Evolutionary conservation across 1,140 invertebrate species (phyloP).

Genomic region (Laupala kohalensis): DNA sequence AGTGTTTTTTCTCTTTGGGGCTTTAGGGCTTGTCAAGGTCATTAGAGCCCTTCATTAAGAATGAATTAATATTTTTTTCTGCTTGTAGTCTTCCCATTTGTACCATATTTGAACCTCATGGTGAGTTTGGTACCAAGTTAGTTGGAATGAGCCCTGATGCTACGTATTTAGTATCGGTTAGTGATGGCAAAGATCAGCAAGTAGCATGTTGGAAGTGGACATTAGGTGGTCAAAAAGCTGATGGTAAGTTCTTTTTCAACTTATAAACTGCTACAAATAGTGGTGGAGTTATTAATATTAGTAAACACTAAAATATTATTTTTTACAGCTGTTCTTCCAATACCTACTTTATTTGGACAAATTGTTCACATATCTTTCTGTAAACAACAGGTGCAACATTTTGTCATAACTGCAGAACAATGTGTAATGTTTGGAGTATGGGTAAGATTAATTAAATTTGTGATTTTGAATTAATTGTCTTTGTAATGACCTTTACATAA

Average conservation of each 20-base stretch:
- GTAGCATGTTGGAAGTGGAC: conserved; percentile 43
- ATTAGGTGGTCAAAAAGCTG: conserved; percentile 29
- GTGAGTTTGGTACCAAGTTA: conserved; percentile 24
- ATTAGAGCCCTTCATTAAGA: no score
- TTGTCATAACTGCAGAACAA: conserved; percentile 9
- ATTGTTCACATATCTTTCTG: conserved; percentile 1
- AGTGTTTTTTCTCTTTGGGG: no score
- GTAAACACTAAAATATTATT: neutral
- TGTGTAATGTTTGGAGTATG: conserved; percentile 5
- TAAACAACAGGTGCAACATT: neutral
- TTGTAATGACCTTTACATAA: no score
- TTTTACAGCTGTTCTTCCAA: neutral
- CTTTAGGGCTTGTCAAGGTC: no score
- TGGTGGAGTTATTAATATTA: neutral
- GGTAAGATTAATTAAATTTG: conserved; percentile 9
- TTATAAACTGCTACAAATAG: no score
- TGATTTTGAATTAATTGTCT: no score
- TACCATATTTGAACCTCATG: conserved; percentile 35
- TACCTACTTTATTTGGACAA: neutral
- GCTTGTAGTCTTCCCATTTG: conserved; percentile 30
- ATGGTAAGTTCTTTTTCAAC: conserved; percentile 27
- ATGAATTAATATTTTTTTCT: neutral
- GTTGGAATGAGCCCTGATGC: conserved; percentile 37
- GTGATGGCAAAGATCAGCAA: conserved; percentile 27
- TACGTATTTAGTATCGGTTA: conserved; percentile 38